Conservation (phyloP, 2,113 vertebrate species). For the Psilopogon haemacephalus region DNA sequence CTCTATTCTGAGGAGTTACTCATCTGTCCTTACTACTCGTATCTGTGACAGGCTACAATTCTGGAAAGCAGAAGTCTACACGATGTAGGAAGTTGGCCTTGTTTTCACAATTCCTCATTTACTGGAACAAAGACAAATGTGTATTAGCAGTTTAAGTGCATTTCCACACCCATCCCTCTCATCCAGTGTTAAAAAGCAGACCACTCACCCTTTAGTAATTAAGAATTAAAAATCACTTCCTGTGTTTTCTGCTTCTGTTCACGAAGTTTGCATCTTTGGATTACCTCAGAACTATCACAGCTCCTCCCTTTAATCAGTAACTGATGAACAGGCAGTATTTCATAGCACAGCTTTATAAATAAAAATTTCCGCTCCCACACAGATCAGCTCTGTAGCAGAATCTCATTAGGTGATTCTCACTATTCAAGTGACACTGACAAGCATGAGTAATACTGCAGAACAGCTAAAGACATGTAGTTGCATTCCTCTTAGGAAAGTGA, state of each 20-base stretch:
- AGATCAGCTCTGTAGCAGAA: not conserved
- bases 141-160: not conserved
- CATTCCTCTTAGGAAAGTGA: not conserved
- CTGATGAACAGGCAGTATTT: not conserved
- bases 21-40: not conserved
- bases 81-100: not conserved
- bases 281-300: not conserved
- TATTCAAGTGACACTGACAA: not conserved
- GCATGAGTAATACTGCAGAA: not conserved
- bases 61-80: constrained; percentile 11
- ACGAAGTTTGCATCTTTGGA: not conserved
- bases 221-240: not conserved
- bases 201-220: not conserved
- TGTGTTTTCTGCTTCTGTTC: not conserved
- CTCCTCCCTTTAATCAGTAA: not conserved
- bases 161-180: not conserved
- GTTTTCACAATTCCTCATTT: not conserved
- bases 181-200: not conserved
- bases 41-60: not conserved
- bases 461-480: not conserved
- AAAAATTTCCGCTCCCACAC: not conserved
- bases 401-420: not conserved
- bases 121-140: constrained; percentile 34
- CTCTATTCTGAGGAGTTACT: not conserved
- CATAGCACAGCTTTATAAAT: not conserved